phyloP scores from a whole-genome alignment of 2,113 vertebrate genomes.

The Stegostoma tigrinum region DNA sequence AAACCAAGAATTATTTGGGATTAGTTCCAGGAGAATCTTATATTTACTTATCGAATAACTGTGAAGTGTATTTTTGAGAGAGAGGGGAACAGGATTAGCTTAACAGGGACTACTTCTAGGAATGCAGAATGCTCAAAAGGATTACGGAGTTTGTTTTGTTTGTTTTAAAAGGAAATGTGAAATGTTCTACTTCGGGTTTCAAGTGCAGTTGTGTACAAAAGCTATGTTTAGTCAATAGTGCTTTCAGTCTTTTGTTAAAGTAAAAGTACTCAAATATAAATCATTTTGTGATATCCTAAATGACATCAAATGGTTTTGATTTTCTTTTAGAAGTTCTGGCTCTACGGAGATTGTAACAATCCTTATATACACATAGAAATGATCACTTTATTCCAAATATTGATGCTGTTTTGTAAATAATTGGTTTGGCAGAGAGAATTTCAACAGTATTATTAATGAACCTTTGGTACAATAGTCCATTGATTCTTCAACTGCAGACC shows the following conservation, averaged over 20 bases:
- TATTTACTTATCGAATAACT: too few relatives aligned
- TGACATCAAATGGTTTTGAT: background rate
- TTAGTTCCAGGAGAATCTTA: too few relatives aligned
- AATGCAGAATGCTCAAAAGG: background rate
- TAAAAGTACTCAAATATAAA: background rate
- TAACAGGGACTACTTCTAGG: too few relatives aligned
- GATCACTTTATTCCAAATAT: background rate
- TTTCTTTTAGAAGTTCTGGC: too few relatives aligned
- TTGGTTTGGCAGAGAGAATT: background rate
- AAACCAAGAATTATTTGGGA: too few relatives aligned
- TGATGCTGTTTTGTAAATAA: background rate
- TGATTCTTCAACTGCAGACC: background rate
- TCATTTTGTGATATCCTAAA: background rate
- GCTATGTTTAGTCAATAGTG: background rate
- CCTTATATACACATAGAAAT: too few relatives aligned
- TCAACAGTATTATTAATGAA: background rate
- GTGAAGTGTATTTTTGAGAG: too few relatives aligned
- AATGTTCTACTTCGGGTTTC: background rate
- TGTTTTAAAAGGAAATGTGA: background rate
- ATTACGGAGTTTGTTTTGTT: background rate
- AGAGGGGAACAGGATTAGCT: too few relatives aligned
- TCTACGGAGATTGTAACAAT: background rate
- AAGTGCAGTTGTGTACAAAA: background rate
- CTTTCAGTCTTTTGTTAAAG: background rate
- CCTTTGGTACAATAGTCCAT: background rate